A percentile compares a stretch with the other conserved stretches of the same genome.
These are phyloP conservation scores for Maniola jurtina DNA, from an alignment of 1,140 invertebrate species.

Conservation along the genomic window DNA sequence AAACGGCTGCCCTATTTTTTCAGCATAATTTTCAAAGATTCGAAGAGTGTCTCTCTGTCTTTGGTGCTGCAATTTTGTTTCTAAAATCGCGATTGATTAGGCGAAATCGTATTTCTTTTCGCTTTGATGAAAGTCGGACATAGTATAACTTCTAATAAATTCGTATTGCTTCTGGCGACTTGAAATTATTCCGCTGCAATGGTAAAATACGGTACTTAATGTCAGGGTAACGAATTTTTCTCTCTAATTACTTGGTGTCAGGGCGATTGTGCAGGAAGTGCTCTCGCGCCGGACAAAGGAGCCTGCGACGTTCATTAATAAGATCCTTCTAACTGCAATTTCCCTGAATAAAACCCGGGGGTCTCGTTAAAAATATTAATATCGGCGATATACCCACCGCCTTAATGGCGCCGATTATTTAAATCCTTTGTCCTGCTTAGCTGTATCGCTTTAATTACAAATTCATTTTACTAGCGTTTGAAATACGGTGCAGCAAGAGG, in stretches of 20 bases:
- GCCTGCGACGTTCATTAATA: conserved; percentile 75
- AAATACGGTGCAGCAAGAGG: neutral
- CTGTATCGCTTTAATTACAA: conserved; percentile 33
- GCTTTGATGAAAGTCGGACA: neutral
- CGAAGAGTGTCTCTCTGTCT: no score
- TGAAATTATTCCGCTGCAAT: conserved; percentile 44
- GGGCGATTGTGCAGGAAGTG: conserved; percentile 72
- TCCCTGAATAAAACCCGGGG: conserved; percentile 67
- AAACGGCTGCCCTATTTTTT: no score
- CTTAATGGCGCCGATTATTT: conserved; percentile 63
- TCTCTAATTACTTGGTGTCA: conserved; percentile 76
- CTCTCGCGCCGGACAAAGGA: conserved; percentile 65
- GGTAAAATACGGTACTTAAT: conserved; percentile 56
- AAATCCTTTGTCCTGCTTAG: conserved; percentile 42
- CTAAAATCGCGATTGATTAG: neutral
- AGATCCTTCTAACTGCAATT: conserved; percentile 76
- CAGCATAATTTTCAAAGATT: no score
- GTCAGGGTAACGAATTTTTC: conserved; percentile 72
- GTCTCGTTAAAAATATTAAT: conserved; percentile 70
- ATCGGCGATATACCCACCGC: conserved; percentile 53
- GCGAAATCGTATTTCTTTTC: neutral
- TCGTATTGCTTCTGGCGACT: conserved; percentile 34
- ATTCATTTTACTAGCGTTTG: conserved; percentile 23
- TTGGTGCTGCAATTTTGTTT: no score
- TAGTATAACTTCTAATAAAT: conserved; percentile 24